These are phyloP conservation scores for Triplophysa rosa DNA, from an alignment of 2,113 vertebrate genomes.

Conservation along the genomic window DNA sequence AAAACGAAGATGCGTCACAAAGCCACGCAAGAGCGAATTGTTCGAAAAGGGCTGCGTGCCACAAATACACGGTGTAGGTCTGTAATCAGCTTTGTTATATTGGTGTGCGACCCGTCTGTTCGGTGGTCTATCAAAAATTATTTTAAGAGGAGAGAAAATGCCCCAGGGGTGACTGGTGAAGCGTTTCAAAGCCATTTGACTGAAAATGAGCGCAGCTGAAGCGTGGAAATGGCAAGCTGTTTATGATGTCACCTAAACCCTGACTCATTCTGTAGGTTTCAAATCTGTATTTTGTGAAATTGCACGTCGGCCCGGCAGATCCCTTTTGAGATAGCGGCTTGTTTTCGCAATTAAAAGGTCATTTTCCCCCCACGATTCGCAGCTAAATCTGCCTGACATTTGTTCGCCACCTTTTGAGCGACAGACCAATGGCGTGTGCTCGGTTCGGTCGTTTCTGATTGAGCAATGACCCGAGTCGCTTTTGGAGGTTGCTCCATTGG, in stretches of 20 bases:
- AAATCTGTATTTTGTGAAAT: slow-evolving; percentile 43
- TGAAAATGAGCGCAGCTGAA: slow-evolving; percentile 59
- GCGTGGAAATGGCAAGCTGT: slow-evolving; percentile 60
- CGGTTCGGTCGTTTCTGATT: neutral
- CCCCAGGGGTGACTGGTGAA: slow-evolving; percentile 55
- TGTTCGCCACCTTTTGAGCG: neutral
- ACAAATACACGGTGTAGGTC: slow-evolving; percentile 26
- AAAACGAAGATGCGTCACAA: slow-evolving; percentile 23
- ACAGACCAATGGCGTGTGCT: slow-evolving; percentile 14
- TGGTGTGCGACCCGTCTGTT: slow-evolving; percentile 35
- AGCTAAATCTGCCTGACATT: slow-evolving; percentile 19
- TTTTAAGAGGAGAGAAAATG: slow-evolving; percentile 56
- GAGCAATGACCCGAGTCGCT: slow-evolving; percentile 8
- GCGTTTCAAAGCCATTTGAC: slow-evolving; percentile 59
- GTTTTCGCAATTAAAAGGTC: slow-evolving; percentile 42
- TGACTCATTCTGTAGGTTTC: slow-evolving; percentile 52
- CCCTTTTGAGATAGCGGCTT: slow-evolving; percentile 21
- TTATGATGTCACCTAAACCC: slow-evolving; percentile 59
- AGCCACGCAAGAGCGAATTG: slow-evolving; percentile 18
- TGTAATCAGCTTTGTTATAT: slow-evolving; percentile 52
- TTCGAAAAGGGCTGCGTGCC: slow-evolving; percentile 36
- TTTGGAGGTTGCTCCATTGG: slow-evolving; percentile 6
- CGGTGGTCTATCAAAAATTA: slow-evolving; percentile 50
- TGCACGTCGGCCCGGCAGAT: slow-evolving; percentile 34
- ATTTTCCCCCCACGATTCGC: neutral